A percentile compares a stretch with the other conserved stretches of the same genome.
Evolutionary conservation across 2,888 invertebrate genomes (phyloP).

Genomic region (Tetrapedia diversipes): DNA sequence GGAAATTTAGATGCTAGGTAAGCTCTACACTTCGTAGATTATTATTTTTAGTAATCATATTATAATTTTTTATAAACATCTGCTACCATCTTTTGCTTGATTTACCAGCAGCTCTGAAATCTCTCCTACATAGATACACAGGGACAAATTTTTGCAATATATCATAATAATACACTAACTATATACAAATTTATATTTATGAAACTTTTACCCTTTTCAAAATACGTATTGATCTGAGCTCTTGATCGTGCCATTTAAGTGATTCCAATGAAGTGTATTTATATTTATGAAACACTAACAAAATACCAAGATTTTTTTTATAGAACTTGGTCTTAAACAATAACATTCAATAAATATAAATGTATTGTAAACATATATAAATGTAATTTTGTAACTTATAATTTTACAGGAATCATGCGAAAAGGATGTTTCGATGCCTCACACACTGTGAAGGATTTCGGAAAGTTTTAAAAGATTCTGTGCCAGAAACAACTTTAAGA

Average conservation of each 20-base stretch:
- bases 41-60: too few species aligned
- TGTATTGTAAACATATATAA: too few species aligned
- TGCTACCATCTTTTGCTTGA: too few species aligned
- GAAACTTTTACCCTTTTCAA: too few species aligned
- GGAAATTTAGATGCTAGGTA: slow-evolving; percentile 93
- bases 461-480: slow-evolving; percentile 90
- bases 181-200: too few species aligned
- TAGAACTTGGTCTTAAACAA: background rate
- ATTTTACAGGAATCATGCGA: slow-evolving; percentile 87
- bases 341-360: background rate
- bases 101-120: too few species aligned
- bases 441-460: slow-evolving; percentile 90
- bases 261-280: slow-evolving; percentile 67
- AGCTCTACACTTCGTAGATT: too few species aligned
- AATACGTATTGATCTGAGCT: slow-evolving; percentile 59
- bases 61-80: too few species aligned
- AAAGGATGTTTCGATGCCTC: slow-evolving; percentile 89
- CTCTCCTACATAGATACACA: too few species aligned
- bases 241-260: slow-evolving; percentile 68
- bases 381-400: background rate
- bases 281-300: slow-evolving; percentile 63
- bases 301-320: too few species aligned
- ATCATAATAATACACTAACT: too few species aligned
- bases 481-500: slow-evolving; percentile 90
- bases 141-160: too few species aligned